Percentiles rank a stretch among this genome's conserved stretches.
Conservation (phyloP, 2,113 vertebrate genomes). For the Dipodomys spectabilis region DNA sequence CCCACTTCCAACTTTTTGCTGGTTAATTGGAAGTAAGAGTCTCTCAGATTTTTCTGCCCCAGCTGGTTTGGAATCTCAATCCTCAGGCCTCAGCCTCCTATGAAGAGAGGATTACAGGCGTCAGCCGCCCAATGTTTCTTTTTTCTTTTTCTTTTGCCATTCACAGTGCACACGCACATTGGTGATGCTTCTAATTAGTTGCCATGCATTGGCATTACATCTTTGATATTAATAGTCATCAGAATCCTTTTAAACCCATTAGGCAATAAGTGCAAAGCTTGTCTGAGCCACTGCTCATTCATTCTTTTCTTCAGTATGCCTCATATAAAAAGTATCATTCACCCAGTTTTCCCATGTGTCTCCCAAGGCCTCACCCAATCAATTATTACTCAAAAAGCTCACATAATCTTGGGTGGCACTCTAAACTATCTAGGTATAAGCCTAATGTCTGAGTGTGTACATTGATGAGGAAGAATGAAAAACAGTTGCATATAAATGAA, state of each 20-base stretch:
- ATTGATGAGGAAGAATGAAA: neutral
- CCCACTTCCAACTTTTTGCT: too few species aligned
- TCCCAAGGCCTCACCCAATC: slow-evolving; percentile 22
- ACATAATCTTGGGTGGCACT: neutral
- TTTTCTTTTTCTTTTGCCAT: slow-evolving; percentile 83
- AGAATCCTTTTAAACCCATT: slow-evolving; percentile 85
- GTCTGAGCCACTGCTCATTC: slow-evolving; percentile 80
- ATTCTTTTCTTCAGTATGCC: slow-evolving; percentile 84
- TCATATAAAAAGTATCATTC: slow-evolving; percentile 57
- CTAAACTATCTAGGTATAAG: slow-evolving; percentile 16
- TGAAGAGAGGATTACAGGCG: too few species aligned
- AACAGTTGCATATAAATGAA: neutral
- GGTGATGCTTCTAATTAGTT: slow-evolving; percentile 86
- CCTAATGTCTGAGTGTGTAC: slow-evolving; percentile 13
- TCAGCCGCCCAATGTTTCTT: neutral
- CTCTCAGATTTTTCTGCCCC: too few species aligned
- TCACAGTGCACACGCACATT: slow-evolving; percentile 81
- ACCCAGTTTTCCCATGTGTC: neutral
- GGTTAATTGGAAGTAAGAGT: too few species aligned
- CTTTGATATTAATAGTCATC: slow-evolving; percentile 87
- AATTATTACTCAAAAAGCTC: slow-evolving; percentile 58
- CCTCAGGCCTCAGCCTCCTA: too few species aligned
- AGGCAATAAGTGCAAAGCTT: slow-evolving; percentile 84
- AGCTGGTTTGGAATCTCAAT: too few species aligned
- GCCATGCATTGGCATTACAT: slow-evolving; percentile 86